These are phyloP conservation scores for Poeciliopsis turrubarensis DNA, from an alignment of 2,113 vertebrate genomes.

Conservation along the genomic window DNA sequence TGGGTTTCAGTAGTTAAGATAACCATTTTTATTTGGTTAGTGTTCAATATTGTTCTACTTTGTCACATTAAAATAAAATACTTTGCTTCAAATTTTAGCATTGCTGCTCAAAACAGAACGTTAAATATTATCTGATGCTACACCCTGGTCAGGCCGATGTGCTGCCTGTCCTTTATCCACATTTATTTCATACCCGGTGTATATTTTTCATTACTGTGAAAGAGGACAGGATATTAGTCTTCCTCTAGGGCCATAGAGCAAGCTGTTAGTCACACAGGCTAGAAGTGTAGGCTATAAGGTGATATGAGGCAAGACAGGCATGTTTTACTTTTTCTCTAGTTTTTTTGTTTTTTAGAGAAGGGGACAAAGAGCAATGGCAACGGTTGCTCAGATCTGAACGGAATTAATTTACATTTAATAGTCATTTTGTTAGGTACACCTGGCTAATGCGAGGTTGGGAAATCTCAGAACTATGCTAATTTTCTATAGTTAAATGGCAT, in stretches of 20 bases:
- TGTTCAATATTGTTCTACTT: background rate
- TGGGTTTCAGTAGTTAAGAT: background rate
- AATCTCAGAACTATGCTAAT: too few relatives aligned
- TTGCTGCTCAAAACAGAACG: conserved; percentile 2
- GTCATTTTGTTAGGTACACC: background rate
- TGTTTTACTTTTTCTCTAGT: conserved; percentile 2
- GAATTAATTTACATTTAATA: background rate
- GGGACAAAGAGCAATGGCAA: conserved; percentile 25
- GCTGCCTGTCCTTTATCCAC: conserved; percentile 31
- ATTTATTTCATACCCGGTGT: conserved; percentile 33
- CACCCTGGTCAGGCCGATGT: conserved; percentile 21
- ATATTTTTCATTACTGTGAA: conserved; percentile 65
- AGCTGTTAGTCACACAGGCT: conserved; percentile 54
- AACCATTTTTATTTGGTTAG: background rate
- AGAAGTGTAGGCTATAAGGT: conserved; percentile 51
- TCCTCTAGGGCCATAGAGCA: conserved; percentile 53
- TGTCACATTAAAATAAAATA: conserved; percentile 1
- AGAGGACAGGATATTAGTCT: conserved; percentile 74
- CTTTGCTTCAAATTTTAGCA: background rate
- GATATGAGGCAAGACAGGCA: conserved; percentile 40
- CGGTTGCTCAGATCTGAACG: conserved; percentile 16
- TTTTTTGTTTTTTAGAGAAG: background rate
- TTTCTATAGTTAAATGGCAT: background rate
- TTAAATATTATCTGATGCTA: conserved; percentile 14
- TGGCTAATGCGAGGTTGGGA: background rate